A percentile compares a stretch with the other conserved stretches of the same genome.
Conservation (phyloP, 2,113 vertebrate genomes). For the Numenius arquata region DNA sequence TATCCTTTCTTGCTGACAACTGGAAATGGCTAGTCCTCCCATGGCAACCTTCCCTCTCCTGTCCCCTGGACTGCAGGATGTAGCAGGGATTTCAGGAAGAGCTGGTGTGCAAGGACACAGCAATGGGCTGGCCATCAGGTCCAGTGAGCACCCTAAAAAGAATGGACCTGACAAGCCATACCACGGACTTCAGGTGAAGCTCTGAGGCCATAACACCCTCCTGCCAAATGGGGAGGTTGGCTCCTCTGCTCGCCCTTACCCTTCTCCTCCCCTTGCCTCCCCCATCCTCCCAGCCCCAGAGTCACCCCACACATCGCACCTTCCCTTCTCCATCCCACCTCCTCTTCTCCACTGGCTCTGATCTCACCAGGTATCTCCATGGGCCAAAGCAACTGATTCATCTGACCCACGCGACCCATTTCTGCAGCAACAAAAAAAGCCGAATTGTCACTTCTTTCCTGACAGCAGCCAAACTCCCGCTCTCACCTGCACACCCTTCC, state of each 20-base stretch:
- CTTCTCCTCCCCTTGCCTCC: background rate
- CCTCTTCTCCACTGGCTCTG: background rate
- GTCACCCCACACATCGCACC: background rate
- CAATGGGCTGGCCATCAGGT: background rate
- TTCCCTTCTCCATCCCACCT: background rate
- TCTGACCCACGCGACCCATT: background rate
- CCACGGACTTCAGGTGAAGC: background rate
- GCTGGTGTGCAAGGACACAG: background rate
- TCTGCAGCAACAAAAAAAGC: background rate
- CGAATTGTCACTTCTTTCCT: background rate
- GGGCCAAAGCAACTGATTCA: background rate
- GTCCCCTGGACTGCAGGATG: background rate
- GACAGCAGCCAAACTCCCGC: background rate
- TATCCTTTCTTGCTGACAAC: background rate
- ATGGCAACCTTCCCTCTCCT: background rate
- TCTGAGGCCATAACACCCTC: accelerated
- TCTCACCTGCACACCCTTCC: background rate
- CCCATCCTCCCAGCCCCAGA: background rate
- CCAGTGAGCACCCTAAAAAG: background rate
- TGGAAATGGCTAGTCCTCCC: background rate
- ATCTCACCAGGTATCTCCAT: background rate
- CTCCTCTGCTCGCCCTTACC: background rate
- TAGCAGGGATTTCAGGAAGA: background rate
- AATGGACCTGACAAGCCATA: background rate
- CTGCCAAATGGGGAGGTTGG: background rate